Evolutionary conservation across 2,113 vertebrate species (phyloP).

Genomic region (Catagonus wagneri): DNA sequence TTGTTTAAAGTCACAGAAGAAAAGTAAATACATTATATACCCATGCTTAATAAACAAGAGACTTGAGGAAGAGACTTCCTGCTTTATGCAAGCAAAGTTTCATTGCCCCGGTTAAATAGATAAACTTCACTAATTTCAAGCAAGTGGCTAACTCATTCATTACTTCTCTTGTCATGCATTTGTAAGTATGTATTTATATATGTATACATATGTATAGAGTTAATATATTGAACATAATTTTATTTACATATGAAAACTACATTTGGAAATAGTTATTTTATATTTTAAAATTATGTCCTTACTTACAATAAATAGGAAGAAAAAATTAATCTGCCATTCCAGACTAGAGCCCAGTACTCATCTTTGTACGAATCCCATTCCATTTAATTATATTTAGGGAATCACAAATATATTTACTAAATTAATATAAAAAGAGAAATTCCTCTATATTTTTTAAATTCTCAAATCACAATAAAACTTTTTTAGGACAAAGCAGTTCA

Average conservation of each 20-base stretch:
- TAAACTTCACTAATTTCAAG: neutral
- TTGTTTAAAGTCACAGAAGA: neutral
- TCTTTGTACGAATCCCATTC: neutral
- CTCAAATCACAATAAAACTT: neutral
- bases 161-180: neutral
- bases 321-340: neutral
- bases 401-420: neutral
- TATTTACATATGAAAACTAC: neutral
- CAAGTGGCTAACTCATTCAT: neutral
- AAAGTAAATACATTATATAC: neutral
- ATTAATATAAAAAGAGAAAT: neutral
- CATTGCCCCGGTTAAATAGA: neutral
- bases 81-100: neutral
- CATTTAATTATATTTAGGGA: neutral
- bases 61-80: neutral
- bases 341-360: neutral
- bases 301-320: neutral
- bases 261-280: conserved; percentile 24
- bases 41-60: neutral
- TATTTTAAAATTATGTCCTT: neutral
- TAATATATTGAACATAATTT: neutral
- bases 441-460: neutral
- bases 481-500: neutral
- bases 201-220: neutral
- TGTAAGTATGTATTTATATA: neutral